Evolutionary conservation across 2,797 vertebrate species (phyloP), one percentile per base, ranked within the genome.

Genomic region (Pelochelys cantorii): DNA sequence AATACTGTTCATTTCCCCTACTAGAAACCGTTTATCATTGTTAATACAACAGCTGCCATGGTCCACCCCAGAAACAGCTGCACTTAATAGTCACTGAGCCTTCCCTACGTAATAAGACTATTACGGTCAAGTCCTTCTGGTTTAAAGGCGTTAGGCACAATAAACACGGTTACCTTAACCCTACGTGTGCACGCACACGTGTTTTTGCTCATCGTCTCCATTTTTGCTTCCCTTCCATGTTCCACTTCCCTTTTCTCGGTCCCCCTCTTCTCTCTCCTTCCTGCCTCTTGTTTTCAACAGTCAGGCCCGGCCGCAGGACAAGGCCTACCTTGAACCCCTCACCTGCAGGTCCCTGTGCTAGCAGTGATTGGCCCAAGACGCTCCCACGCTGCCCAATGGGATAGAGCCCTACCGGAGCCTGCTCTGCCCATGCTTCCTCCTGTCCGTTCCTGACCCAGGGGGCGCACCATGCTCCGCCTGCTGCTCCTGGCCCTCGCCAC

Each of bases 21-120:
- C 79, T 27, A 22, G 4, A 7, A 59, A 80, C 2, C 20, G 3
- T n/a, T 25, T 23, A 56, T 15, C 80, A 3, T 5, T 54, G 9
- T 52, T 11, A 18, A 31, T 2, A 53, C 18, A 31, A 53, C 53
- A n/a, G 53, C 17, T 68, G 65, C 17, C 15, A 10, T 34, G 17
- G 18, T 34, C 65, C n/a, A 68, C 11, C 20, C 59, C 0, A 1
- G 71, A 22, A 83, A 14, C 0, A 0, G 79, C 65, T 55, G 13
- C 4, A 1, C 8, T 22, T 4, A 17, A 29, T 23, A 20, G n/a
- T 34, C 17, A 68, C 65, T 71, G 25, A 3, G 60, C 5, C 14
- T 55, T 5, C 54, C 53, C 6, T 0, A 9, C 13, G 5, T 17
- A 3, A 8, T 14, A 15, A n/a, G 12, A 53, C 20, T 68, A 18